These are phyloP conservation scores for Oscheius sp. DNA, from an alignment of 2,888 invertebrate genomes.

Conservation along the genomic window DNA sequence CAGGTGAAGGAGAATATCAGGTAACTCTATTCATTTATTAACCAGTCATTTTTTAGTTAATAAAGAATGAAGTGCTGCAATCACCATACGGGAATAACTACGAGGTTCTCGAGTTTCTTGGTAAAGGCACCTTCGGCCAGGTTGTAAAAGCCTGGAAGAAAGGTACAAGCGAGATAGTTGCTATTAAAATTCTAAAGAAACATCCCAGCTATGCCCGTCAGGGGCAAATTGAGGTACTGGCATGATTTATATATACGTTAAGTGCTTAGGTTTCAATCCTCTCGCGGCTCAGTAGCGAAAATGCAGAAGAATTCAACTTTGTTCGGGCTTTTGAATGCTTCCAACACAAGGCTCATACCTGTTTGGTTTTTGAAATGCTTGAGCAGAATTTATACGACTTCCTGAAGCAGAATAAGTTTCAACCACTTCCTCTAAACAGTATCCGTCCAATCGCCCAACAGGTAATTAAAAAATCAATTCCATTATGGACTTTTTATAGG, in stretches of 20 bases:
- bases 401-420: conserved; percentile 99
- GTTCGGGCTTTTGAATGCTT: conserved; percentile 99
- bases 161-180: conserved; percentile 99
- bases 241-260: not conserved
- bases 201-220: conserved; percentile 99
- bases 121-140: conserved; percentile 96
- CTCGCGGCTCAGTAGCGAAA: conserved; percentile 82
- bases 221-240: conserved; percentile 94
- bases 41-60: conserved; percentile 58
- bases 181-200: conserved; percentile 99
- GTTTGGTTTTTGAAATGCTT: conserved; percentile 92
- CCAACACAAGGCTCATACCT: conserved; percentile 94
- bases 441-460: conserved; percentile 98
- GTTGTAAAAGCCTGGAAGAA: conserved; percentile 99
- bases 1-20: conserved; percentile 68
- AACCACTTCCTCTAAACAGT: conserved; percentile 94
- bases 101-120: conserved; percentile 84
- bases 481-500: conserved; percentile 71
- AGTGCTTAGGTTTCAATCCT: conserved; percentile 67
- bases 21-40: too few species aligned
- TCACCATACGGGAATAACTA: conserved; percentile 69
- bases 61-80: conserved; percentile 69
- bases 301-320: conserved; percentile 99
- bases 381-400: conserved; percentile 99
- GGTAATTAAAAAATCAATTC: conserved; percentile 57